These are phyloP conservation scores for Maniola hyperantus DNA, from an alignment of 2,888 invertebrate species.

Conservation along the genomic window DNA sequence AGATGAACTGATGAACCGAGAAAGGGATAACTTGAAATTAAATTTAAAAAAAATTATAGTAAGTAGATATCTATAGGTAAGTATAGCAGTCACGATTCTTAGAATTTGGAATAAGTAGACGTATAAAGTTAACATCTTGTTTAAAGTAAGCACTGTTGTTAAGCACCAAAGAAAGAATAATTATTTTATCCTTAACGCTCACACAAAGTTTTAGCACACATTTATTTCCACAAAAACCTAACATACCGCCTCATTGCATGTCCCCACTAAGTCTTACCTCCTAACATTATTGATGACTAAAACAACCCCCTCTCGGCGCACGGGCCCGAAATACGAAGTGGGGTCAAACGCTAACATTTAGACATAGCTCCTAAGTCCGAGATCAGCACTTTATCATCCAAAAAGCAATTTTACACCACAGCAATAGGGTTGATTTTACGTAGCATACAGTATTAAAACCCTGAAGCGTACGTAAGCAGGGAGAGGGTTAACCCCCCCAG, in stretches of 20 bases:
- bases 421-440: slow-evolving; percentile 43
- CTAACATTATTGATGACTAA: slow-evolving; percentile 80
- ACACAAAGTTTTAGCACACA: slow-evolving; percentile 5
- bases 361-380: slow-evolving; percentile 50
- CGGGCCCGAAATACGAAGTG: slow-evolving; percentile 74
- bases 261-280: slow-evolving; percentile 69
- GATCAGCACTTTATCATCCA: slow-evolving; percentile 30
- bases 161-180: no score
- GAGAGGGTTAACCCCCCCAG: slow-evolving; percentile 72
- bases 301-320: slow-evolving; percentile 61
- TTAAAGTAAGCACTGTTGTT: no score
- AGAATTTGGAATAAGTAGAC: no score
- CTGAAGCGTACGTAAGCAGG: slow-evolving; percentile 42
- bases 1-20: no score
- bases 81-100: no score
- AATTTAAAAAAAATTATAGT: no score
- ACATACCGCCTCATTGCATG: slow-evolving; percentile 45
- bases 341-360: slow-evolving; percentile 77
- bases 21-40: no score
- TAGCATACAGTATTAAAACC: slow-evolving; percentile 42
- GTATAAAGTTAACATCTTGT: no score
- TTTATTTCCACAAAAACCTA: slow-evolving; percentile 17
- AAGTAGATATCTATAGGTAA: no score
- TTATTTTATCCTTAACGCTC: no score
- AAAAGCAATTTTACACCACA: slow-evolving; percentile 38